A percentile compares a stretch with the other conserved stretches of the same genome.
phyloP scores from a whole-genome alignment of 2,113 vertebrate species.

The Chlorodrepanis virens region DNA sequence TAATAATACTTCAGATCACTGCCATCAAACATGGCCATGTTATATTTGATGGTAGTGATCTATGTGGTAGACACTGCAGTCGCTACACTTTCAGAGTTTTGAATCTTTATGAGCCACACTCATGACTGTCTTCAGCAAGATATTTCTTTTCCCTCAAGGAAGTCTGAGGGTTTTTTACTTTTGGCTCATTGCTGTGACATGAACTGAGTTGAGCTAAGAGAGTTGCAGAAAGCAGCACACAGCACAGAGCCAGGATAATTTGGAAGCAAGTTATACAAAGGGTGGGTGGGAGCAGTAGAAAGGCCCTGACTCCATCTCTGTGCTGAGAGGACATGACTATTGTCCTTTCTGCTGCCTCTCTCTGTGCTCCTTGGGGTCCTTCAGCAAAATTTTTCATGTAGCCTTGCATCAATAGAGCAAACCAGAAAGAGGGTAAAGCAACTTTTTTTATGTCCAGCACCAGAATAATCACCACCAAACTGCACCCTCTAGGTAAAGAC shows the following conservation, averaged over 20 bases:
- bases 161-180: background rate
- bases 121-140: background rate
- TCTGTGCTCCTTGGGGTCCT: background rate
- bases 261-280: background rate
- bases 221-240: background rate
- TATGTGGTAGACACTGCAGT: background rate
- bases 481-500: background rate
- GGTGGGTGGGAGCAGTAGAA: background rate
- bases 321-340: fast-evolving
- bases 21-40: fast-evolving
- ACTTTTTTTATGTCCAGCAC: too few relatives aligned
- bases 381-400: background rate
- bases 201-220: background rate
- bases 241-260: background rate
- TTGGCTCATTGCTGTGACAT: background rate
- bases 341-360: background rate
- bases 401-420: background rate
- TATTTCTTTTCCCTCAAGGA: background rate
- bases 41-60: too few relatives aligned
- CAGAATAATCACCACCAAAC: background rate
- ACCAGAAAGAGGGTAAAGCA: background rate
- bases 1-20: background rate
- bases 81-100: background rate
- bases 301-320: background rate
- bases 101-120: background rate